phyloP scores from a whole-genome alignment of 2,888 invertebrate species.

The Melanargia galathea region DNA sequence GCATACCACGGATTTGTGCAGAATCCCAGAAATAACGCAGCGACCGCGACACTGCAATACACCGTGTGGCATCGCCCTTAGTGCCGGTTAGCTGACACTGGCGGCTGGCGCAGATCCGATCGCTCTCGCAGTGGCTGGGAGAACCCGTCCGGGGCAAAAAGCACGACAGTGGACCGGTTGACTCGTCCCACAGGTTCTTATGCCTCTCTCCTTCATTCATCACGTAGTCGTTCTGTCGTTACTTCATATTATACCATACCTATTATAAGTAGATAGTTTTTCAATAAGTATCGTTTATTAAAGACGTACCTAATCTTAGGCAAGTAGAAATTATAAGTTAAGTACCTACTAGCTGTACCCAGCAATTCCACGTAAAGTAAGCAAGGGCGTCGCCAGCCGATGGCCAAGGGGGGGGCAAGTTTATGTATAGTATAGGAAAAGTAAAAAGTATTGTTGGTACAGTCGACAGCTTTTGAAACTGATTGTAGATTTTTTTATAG shows the following conservation, averaged over 20 bases:
- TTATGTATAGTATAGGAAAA: too few relatives aligned
- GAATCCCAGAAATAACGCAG: too few relatives aligned
- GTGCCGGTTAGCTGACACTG: constrained; percentile 33
- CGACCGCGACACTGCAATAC: too few relatives aligned
- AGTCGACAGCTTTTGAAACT: too few relatives aligned
- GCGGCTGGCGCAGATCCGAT: constrained; percentile 28
- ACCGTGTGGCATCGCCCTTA: too few relatives aligned
- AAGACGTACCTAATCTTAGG: constrained; percentile 10
- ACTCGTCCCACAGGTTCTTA: constrained; percentile 70
- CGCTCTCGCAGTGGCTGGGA: constrained; percentile 33
- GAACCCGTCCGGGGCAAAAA: constrained; percentile 58
- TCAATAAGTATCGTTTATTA: neutral
- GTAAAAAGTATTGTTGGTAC: too few relatives aligned
- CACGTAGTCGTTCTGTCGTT: constrained; percentile 32
- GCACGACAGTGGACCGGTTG: constrained; percentile 45
- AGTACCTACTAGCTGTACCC: too few relatives aligned
- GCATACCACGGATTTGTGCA: too few relatives aligned
- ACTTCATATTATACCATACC: constrained; percentile 10
- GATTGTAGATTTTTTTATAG: too few relatives aligned
- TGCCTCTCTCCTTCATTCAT: constrained; percentile 54
- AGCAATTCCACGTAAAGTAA: too few relatives aligned
- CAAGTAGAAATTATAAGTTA: neutral
- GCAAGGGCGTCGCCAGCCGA: too few relatives aligned
- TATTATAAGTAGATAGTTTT: neutral
- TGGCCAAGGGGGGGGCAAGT: too few relatives aligned